Base-by-base conservation (phyloP, 2,888 invertebrate species). In the Melitaea athalia region DNA sequence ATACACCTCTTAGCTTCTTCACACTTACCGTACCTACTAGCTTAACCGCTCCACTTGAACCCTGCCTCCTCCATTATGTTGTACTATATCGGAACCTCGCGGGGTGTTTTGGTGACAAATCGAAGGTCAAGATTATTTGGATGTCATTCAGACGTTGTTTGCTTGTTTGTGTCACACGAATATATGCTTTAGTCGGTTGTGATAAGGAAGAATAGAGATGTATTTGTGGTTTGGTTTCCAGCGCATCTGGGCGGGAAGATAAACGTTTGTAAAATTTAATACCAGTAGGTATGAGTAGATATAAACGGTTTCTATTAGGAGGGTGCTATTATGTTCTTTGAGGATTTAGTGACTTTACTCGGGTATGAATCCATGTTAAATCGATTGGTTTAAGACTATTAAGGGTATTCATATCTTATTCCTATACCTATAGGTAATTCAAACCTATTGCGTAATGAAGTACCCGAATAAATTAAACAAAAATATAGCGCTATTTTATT, bases 1-100 rank as follows among this genome's bases (percentile, higher is more conserved):
- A 79, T 86, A 89, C 89, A 90, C 90, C 90, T 90, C 89, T 89
- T 89, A 90, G 87, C 89, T 85, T 89, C 88, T 90, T 90, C 88
- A 90, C 90, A 89, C 89, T 90, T 88, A 85, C 86, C 81, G 83
- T 89, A 86, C 89, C 89, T 89, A 88, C 86, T 90, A 90, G 89
- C 83, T 75, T 75, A 81, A 78, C 91, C 87, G 83, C 73, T 75
- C 52, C 74, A 73, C 70, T 72, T 77, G 87, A 82, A 71, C 88
- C 78, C 63, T 78, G 72, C 70, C 79, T 66, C 82, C 84, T 81
- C 80, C 75, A 75, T 64, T 69, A 57, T 63, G 33, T 24, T 50
- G 50, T 65, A 53, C 61, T 15, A 59, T 31, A n/a, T 12, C 42
- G 42, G 62, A 53, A 33, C 42, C 31, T 64, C 63, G 47, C 66